Evolutionary conservation across 92 coral and sea anemone species (phyloP).

Genomic region (Actinostola sp.): DNA sequence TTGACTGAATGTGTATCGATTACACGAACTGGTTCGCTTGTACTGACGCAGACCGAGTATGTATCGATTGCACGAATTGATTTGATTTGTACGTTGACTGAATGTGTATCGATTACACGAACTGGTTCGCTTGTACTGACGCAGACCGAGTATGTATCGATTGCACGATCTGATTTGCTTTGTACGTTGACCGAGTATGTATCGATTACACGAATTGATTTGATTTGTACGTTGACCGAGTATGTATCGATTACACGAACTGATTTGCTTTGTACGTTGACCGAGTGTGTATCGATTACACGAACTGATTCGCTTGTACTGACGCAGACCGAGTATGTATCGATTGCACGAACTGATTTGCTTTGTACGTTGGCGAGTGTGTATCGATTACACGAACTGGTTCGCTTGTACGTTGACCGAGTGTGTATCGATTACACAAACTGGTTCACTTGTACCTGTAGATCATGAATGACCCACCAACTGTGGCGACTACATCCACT

Average conservation of each 20-base stretch:
- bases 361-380: background rate
- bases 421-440: background rate
- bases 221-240: too few species aligned
- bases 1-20: background rate
- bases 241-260: too few species aligned
- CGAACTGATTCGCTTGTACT: too few species aligned
- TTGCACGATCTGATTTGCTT: too few species aligned
- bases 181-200: too few species aligned
- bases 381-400: slow-evolving; percentile 4
- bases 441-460: background rate
- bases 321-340: background rate
- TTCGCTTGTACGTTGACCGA: background rate
- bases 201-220: background rate
- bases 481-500: background rate
- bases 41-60: background rate
- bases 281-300: too few species aligned
- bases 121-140: too few species aligned
- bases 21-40: background rate
- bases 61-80: slow-evolving; percentile 4
- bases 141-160: too few species aligned
- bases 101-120: slow-evolving; percentile 6
- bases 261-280: too few species aligned
- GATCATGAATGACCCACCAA: slow-evolving; percentile 9
- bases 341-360: too few species aligned
- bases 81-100: background rate